Evolutionary conservation across 2,888 invertebrate species (phyloP), one percentile per base, ranked within the genome.

Genomic region (Bombylius discolor): DNA sequence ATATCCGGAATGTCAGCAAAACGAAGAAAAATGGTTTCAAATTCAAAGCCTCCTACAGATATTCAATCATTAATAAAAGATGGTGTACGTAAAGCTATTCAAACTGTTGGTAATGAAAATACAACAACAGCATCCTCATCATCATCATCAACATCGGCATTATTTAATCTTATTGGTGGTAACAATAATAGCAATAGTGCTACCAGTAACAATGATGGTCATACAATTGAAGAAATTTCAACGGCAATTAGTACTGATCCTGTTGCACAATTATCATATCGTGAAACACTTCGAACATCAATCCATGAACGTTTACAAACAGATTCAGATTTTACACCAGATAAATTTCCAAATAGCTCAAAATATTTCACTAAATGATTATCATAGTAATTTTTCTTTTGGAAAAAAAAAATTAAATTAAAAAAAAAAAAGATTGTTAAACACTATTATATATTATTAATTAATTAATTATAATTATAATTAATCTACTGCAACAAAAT

Each of bases 1-100:
- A 76, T 94, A 49, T 83, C 87, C 9, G 90, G 91, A 12, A 87
- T 95, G 85, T 91, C 96, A 13, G 84, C 87, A 47, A 90, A 93
- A 72, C 81, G 93, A 58, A 84, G 94, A 61, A 89, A 90, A 70
- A 79, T 92, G 60, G 77, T 86, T 44, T 67, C 70, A 55, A 66
- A 65, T 47, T 64, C 67, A 52, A 74, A 73, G 60, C 66, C 73
- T 32, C 56, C 70, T 46, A 61, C 69, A 23, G 72, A 66, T 52
- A 66, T 72, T 4, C 67, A 66, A 57, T 63, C 68, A 31, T 61
- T 74, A 11, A 64, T 74, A 47, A 66, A 71, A 5, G 71, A 68
- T 49, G 69, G 71, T 51, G 70, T 74, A 32, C 68, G 68, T 54
- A 66, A 66, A 36, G 71, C 73, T 47, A 65, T 74, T 49, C 68